Evolutionary conservation across 2,113 vertebrate species (phyloP).

Genomic region (Castor canadensis): DNA sequence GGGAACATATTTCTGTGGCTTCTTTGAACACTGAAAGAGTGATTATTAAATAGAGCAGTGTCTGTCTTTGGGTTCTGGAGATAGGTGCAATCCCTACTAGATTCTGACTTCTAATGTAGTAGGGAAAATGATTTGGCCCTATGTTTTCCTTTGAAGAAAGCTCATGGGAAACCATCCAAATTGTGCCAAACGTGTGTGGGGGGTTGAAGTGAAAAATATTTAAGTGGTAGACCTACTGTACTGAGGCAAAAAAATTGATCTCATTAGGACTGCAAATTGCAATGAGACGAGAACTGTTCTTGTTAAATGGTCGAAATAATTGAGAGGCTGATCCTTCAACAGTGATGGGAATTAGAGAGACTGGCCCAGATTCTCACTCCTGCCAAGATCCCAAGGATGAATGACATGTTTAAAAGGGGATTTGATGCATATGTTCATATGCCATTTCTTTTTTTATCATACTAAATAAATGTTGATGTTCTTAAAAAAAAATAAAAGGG

Average conservation of each 20-base stretch:
- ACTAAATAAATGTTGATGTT: too few species aligned
- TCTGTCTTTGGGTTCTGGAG: not conserved
- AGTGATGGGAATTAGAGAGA: not conserved
- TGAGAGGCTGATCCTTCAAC: not conserved
- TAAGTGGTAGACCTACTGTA: not conserved
- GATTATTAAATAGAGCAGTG: not conserved
- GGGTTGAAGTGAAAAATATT: not conserved
- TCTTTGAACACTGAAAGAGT: not conserved
- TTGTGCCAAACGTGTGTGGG: not conserved
- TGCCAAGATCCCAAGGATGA: not conserved
- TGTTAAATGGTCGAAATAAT: conserved; percentile 9
- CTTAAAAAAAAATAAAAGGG: too few species aligned
- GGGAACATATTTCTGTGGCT: not conserved
- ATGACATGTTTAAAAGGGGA: not conserved
- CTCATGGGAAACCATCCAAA: not conserved
- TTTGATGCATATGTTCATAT: too few species aligned
- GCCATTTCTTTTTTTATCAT: too few species aligned
- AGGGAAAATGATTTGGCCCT: not conserved
- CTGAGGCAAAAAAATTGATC: not conserved
- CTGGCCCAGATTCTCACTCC: not conserved
- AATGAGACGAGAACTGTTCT: not conserved
- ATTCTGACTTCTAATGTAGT: not conserved
- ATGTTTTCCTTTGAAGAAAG: not conserved
- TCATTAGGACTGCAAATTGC: conserved; percentile 19
- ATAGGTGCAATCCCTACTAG: not conserved